Evolutionary conservation across 2,888 invertebrate species (phyloP).

Genomic region (Philonicus albiceps): DNA sequence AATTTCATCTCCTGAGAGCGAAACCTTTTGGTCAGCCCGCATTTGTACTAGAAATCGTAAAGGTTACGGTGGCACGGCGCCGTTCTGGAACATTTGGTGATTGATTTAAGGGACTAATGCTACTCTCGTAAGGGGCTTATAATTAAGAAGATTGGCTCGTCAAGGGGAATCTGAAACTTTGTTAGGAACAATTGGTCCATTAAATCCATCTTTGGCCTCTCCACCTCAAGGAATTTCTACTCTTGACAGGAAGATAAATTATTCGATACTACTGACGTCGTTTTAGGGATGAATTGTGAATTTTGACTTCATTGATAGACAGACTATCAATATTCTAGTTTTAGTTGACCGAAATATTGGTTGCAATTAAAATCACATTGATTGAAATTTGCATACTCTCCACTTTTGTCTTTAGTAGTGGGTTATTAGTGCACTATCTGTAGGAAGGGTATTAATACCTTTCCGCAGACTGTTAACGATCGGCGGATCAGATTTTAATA

Average conservation of each 20-base stretch:
- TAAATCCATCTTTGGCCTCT: background rate
- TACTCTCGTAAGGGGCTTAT: slow-evolving; percentile 18
- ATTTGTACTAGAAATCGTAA: background rate
- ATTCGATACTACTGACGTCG: background rate
- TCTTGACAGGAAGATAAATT: background rate
- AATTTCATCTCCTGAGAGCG: background rate
- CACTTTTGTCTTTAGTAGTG: no score
- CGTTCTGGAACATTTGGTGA: background rate
- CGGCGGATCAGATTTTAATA: no score
- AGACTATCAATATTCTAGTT: background rate
- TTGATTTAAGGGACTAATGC: slow-evolving; percentile 26
- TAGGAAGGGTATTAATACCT: no score
- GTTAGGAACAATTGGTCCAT: slow-evolving; percentile 22
- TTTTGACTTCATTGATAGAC: background rate
- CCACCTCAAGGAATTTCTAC: background rate
- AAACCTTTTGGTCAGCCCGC: background rate
- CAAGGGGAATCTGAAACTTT: background rate
- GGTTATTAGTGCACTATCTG: no score
- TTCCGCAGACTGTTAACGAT: no score
- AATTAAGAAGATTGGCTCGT: slow-evolving; percentile 21
- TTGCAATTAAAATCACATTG: background rate
- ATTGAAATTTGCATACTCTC: background rate
- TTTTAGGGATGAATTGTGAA: background rate
- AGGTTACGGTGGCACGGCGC: background rate
- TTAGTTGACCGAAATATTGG: background rate